These are phyloP conservation scores for Botia almorhae DNA, from an alignment of 2,797 vertebrate genomes.

Conservation along the genomic window DNA sequence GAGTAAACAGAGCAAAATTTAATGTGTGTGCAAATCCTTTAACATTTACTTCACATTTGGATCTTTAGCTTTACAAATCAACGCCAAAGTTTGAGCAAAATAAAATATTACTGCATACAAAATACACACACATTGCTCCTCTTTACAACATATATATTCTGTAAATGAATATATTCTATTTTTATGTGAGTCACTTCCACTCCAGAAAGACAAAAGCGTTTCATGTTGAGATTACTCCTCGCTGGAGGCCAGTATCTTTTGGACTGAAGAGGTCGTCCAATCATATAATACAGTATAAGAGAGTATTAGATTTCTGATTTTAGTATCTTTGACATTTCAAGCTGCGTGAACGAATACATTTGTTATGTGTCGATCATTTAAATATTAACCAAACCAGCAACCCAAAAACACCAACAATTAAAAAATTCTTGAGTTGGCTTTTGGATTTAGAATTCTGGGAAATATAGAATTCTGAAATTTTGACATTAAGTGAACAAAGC, in stretches of 20 bases:
- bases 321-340: conserved; percentile 88
- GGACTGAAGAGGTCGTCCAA: conserved; percentile 82
- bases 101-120: conserved; percentile 10
- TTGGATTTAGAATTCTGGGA: too few relatives aligned
- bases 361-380: conserved; percentile 90
- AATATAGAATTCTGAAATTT: too few relatives aligned
- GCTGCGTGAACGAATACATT: conserved; percentile 87
- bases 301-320: conserved; percentile 86
- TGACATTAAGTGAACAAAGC: too few relatives aligned
- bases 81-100: neutral
- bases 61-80: conserved; percentile 18
- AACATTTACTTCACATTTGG: conserved; percentile 5
- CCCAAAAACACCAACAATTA: conserved; percentile 58
- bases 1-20: neutral
- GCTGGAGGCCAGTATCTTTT: conserved; percentile 84
- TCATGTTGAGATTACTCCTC: conserved; percentile 85
- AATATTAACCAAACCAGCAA: conserved; percentile 89
- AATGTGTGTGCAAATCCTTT: neutral
- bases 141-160: neutral
- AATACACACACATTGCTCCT: neutral
- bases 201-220: conserved; percentile 65
- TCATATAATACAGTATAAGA: conserved; percentile 85
- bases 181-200: conserved; percentile 24
- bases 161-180: neutral
- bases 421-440: too few relatives aligned